A percentile compares a stretch with the other conserved stretches of the same genome.
phyloP scores from a whole-genome alignment of 2,113 vertebrate genomes.

The Myanophis thanlyinensis region DNA sequence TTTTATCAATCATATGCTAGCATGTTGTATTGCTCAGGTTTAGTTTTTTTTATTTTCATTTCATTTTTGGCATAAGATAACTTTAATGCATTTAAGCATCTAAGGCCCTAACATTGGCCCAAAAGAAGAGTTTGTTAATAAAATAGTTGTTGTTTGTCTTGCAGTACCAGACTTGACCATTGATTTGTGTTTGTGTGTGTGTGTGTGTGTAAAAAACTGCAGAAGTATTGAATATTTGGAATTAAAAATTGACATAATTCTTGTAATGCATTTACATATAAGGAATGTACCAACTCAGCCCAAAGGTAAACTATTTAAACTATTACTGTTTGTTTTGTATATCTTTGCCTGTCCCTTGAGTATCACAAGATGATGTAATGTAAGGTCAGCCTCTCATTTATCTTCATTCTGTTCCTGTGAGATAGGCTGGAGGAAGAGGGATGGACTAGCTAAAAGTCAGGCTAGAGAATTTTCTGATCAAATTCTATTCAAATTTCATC shows the following conservation, averaged over 20 bases:
- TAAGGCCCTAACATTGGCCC: not conserved
- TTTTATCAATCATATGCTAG: not conserved
- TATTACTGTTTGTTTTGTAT: not conserved
- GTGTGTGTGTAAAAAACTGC: not conserved
- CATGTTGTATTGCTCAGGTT: not conserved
- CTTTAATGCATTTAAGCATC: not conserved
- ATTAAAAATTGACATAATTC: not conserved
- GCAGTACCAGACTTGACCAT: not conserved
- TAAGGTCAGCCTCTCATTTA: not conserved
- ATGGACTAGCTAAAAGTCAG: not conserved
- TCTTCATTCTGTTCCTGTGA: not conserved
- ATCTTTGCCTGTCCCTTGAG: not conserved
- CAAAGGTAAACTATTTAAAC: not conserved
- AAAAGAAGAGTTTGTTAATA: not conserved
- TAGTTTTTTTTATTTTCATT: not conserved
- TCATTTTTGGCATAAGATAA: not conserved
- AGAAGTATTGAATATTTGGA: not conserved
- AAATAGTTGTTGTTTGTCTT: not conserved
- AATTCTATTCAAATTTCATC: not conserved
- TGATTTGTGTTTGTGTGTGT: not conserved
- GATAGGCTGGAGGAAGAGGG: not conserved
- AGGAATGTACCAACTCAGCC: not conserved
- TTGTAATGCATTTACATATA: not conserved
- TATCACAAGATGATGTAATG: not conserved
- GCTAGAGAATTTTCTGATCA: not conserved